These are phyloP conservation scores for Intellagama lesueurii DNA, from an alignment of 2,797 vertebrate species.

Conservation along the genomic window DNA sequence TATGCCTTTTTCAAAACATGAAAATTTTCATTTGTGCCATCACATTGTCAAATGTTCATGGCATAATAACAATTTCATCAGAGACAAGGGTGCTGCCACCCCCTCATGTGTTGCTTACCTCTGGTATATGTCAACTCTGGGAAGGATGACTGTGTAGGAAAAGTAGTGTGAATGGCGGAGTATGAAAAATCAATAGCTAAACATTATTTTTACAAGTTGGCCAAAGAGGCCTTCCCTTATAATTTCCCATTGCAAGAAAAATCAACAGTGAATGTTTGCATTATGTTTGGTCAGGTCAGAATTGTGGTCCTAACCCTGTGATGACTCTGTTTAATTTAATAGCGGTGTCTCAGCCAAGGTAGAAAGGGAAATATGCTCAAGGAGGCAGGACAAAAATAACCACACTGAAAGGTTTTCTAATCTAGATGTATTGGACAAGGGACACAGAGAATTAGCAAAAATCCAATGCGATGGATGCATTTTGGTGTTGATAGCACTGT, in stretches of 20 bases:
- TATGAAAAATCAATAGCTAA: background rate
- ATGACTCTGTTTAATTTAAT: constrained; percentile 6
- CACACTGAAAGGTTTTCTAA: constrained; percentile 24
- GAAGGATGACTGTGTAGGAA: background rate
- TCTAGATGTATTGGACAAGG: constrained; percentile 21
- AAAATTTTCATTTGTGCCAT: background rate
- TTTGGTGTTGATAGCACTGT: constrained; percentile 25
- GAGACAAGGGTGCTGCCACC: background rate
- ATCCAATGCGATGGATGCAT: constrained; percentile 24
- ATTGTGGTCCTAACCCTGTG: background rate
- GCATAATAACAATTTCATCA: background rate
- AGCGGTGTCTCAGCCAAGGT: background rate
- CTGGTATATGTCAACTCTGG: background rate
- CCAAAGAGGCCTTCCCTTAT: background rate
- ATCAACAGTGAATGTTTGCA: background rate
- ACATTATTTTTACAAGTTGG: background rate
- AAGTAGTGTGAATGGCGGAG: background rate
- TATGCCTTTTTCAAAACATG: too few species aligned
- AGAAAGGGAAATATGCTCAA: constrained; percentile 6
- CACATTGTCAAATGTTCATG: background rate
- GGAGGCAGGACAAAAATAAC: constrained; percentile 5
- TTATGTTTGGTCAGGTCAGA: background rate
- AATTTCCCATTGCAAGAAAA: background rate
- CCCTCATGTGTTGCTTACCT: background rate
- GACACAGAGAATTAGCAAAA: constrained; percentile 31